Evolutionary conservation across 2,888 invertebrate genomes (phyloP).

Genomic region (Caenorhabditis drosophilae): DNA sequence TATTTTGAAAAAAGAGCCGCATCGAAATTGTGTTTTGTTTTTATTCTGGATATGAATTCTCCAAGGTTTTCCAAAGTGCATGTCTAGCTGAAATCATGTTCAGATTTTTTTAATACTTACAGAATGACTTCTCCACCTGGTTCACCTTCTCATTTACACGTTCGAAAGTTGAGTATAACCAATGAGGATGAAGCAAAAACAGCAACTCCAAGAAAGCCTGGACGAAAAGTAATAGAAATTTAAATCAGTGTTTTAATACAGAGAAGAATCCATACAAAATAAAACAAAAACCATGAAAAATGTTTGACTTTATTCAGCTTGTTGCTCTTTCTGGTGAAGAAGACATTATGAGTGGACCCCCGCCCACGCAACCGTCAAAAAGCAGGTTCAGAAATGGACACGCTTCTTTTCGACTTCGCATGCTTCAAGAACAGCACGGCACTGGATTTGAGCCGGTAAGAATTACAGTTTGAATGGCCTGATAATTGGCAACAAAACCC

Average conservation of each 20-base stretch:
- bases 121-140: conserved; percentile 43
- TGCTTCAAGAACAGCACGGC: conserved; percentile 65
- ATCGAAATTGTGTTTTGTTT: too few species aligned
- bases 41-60: too few species aligned
- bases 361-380: conserved; percentile 44
- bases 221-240: conserved; percentile 28
- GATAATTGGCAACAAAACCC: neutral
- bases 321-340: conserved; percentile 54
- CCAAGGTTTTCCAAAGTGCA: too few species aligned
- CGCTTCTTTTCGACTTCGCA: conserved; percentile 59
- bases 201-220: conserved; percentile 34
- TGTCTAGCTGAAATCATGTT: too few species aligned
- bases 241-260: too few species aligned
- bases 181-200: conserved; percentile 45
- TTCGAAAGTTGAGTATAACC: conserved; percentile 38
- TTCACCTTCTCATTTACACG: conserved; percentile 43
- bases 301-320: too few species aligned
- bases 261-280: too few species aligned
- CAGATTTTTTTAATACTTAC: too few species aligned
- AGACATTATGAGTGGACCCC: conserved; percentile 48
- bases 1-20: too few species aligned
- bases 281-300: too few species aligned
- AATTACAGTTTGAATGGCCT: too few species aligned
- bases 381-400: conserved; percentile 56
- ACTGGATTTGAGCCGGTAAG: conserved; percentile 48